Evolutionary conservation across 2,888 invertebrate genomes (phyloP).

Genomic region (Ctenicera cuprea): DNA sequence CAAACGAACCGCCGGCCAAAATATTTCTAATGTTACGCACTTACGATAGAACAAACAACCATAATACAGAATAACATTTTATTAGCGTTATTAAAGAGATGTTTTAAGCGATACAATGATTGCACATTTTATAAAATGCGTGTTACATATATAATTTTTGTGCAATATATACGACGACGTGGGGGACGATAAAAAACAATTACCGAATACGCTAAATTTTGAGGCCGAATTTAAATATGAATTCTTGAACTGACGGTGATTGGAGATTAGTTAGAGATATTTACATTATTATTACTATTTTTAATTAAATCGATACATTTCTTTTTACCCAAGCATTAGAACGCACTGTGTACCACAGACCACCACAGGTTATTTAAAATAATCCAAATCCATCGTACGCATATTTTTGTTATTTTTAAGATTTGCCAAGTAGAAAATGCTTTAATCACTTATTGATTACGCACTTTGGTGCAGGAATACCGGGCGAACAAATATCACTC

Average conservation of each 20-base stretch:
- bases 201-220: conserved; percentile 42
- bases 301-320: conserved; percentile 50
- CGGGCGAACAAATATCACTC: conserved; percentile 50
- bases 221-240: conserved; percentile 46
- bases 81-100: conserved; percentile 51
- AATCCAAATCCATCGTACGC: conserved; percentile 26
- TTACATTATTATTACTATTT: conserved; percentile 54
- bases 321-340: conserved; percentile 51
- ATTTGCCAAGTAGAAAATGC: conserved; percentile 41
- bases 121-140: conserved; percentile 53
- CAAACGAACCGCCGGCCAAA: conserved; percentile 34
- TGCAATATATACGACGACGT: conserved; percentile 54
- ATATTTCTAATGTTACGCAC: conserved; percentile 49
- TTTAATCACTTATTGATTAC: conserved; percentile 47
- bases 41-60: conserved; percentile 56
- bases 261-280: conserved; percentile 54
- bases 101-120: conserved; percentile 52
- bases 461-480: conserved; percentile 48
- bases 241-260: conserved; percentile 54
- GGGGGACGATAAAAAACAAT: conserved; percentile 50
- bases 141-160: conserved; percentile 54
- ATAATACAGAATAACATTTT: conserved; percentile 61
- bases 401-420: conserved; percentile 14
- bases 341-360: conserved; percentile 52
- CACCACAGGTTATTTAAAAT: conserved; percentile 44